Evolutionary conservation across 2,113 vertebrate species (phyloP).

Genomic region (Chaetops frenatus): DNA sequence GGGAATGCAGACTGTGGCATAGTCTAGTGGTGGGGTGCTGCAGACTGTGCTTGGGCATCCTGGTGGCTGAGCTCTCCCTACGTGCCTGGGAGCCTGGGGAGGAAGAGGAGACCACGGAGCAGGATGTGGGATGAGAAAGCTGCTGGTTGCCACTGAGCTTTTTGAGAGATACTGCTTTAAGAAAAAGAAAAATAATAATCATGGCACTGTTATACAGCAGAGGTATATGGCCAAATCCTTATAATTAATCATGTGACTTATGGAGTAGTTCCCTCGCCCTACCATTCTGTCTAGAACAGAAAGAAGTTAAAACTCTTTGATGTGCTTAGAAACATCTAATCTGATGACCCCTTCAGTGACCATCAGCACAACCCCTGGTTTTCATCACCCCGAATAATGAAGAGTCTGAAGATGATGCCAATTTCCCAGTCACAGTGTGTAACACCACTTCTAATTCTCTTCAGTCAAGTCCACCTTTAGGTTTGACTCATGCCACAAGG

Average conservation of each 20-base stretch:
- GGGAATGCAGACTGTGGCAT: background rate
- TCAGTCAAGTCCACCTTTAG: background rate
- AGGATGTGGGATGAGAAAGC: background rate
- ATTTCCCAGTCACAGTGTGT: background rate
- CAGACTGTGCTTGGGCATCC: background rate
- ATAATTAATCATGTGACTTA: background rate
- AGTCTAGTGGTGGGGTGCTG: background rate
- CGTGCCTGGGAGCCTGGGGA: rapidly evolving
- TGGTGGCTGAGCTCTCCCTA: background rate
- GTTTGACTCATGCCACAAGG: background rate
- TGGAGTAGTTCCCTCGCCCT: background rate
- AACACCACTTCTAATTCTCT: background rate
- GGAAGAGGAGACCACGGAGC: background rate
- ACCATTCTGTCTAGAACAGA: background rate
- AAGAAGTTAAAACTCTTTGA: background rate
- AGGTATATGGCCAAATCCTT: background rate
- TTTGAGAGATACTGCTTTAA: background rate
- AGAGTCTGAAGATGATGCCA: background rate
- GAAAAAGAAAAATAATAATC: background rate
- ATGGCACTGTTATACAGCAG: background rate
- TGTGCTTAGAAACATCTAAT: background rate
- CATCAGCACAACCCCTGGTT: background rate
- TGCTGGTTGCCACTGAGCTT: background rate
- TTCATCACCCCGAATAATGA: background rate
- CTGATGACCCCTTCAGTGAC: background rate